These are phyloP conservation scores for Craniophora ligustri DNA, from an alignment of 2,888 invertebrate genomes.

Conservation along the genomic window DNA sequence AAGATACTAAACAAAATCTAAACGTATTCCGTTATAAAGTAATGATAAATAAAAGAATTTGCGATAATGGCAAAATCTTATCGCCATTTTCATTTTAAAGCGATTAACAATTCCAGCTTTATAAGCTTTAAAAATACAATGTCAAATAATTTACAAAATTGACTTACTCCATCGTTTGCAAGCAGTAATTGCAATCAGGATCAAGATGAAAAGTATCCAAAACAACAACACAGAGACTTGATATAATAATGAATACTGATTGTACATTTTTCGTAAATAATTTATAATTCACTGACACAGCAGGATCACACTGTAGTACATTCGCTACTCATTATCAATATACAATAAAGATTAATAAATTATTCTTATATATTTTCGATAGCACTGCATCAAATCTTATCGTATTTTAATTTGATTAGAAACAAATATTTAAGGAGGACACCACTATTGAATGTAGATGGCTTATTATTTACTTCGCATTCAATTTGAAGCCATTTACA, in stretches of 20 bases:
- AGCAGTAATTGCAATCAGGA: slow-evolving; percentile 17
- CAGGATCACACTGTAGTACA: slow-evolving; percentile 6
- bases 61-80: slow-evolving; percentile 19
- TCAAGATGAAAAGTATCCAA: slow-evolving; percentile 28
- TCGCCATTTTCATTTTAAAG: slow-evolving; percentile 4
- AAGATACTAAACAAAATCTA: not conserved
- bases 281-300: not conserved
- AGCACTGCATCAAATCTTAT: slow-evolving; percentile 35
- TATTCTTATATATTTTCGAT: not conserved
- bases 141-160: not conserved
- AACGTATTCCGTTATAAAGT: not conserved
- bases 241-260: slow-evolving; percentile 5
- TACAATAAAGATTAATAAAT: slow-evolving; percentile 4
- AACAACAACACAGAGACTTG: slow-evolving; percentile 36
- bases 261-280: slow-evolving; percentile 7
- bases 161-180: slow-evolving; percentile 30
- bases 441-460: not conserved
- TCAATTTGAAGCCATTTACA: too few relatives aligned
- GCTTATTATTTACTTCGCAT: too few relatives aligned
- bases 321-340: slow-evolving; percentile 1
- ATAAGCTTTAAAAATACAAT: not conserved
- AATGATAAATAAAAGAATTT: slow-evolving; percentile 11
- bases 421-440: not conserved
- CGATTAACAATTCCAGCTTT: slow-evolving; percentile 1
- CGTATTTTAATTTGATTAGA: slow-evolving; percentile 4